Evolutionary conservation across 2,888 invertebrate species (phyloP).

Genomic region (Lepidocyrtinus sp.): DNA sequence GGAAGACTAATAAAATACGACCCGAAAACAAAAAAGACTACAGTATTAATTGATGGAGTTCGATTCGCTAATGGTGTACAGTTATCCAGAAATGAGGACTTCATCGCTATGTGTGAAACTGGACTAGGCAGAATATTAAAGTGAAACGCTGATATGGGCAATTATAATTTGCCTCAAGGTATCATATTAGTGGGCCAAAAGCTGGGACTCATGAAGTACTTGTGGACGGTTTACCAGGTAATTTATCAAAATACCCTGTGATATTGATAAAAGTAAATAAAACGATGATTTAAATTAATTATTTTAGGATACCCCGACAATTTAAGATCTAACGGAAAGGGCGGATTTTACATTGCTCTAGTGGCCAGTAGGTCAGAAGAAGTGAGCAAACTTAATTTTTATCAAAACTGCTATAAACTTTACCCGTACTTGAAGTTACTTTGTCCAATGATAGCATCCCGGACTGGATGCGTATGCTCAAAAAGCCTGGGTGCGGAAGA

Average conservation of each 20-base stretch:
- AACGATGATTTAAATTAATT: background rate
- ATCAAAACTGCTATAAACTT: no score
- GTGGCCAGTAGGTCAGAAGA: conserved; percentile 74
- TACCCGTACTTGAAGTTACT: no score
- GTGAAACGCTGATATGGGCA: conserved; percentile 35
- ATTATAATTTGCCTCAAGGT: conserved; percentile 72
- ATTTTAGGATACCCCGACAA: conserved; percentile 78
- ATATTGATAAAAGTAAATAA: background rate
- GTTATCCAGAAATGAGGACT: conserved; percentile 86
- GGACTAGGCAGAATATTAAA: conserved; percentile 69
- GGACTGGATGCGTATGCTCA: no score
- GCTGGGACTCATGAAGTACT: conserved; percentile 85
- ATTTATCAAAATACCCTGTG: background rate
- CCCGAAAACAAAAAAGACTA: conserved; percentile 83
- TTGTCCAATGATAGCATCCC: no score
- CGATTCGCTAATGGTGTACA: conserved; percentile 93
- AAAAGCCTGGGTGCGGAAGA: no score
- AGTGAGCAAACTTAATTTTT: no score
- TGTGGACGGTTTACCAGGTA: conserved; percentile 86
- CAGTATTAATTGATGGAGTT: conserved; percentile 83
- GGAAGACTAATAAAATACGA: conserved; percentile 88
- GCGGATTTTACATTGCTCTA: conserved; percentile 80
- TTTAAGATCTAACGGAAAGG: conserved; percentile 76
- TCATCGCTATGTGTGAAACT: conserved; percentile 86
- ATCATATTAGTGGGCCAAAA: conserved; percentile 85